Conservation (phyloP, 2,113 vertebrate species). For the Scomber japonicus region DNA sequence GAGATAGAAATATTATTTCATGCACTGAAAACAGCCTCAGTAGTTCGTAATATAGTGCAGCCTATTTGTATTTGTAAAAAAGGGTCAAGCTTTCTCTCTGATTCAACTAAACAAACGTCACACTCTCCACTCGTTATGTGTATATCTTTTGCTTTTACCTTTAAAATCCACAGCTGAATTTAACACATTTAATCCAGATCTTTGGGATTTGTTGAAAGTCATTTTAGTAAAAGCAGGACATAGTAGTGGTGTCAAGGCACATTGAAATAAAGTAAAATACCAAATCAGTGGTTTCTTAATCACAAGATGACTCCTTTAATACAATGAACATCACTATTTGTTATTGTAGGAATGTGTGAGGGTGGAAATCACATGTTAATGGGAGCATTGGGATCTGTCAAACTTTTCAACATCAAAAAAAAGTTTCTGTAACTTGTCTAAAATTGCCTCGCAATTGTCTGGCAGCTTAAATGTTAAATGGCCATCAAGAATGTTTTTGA, state of each 20-base stretch:
- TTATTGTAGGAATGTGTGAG: neutral
- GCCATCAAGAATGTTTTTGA: conserved; percentile 3
- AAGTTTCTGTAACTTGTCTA: neutral
- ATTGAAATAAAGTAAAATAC: neutral
- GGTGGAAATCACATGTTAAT: neutral
- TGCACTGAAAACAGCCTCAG: neutral
- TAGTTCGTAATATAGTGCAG: neutral
- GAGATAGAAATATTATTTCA: neutral
- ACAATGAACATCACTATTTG: neutral
- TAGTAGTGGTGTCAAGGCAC: neutral
- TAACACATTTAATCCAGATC: neutral
- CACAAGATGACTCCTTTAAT: neutral
- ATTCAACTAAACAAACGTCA: too few relatives aligned
- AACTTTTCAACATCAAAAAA: neutral
- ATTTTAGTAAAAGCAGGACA: neutral
- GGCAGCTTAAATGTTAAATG: neutral
- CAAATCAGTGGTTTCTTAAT: neutral
- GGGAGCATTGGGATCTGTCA: neutral
- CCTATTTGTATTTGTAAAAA: neutral
- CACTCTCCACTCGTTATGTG: too few relatives aligned
- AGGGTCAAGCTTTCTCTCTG: neutral
- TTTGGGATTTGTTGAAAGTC: neutral
- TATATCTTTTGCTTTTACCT: neutral
- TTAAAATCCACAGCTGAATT: neutral
- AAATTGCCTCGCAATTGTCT: neutral